These are phyloP conservation scores for Sminthurides bifidus DNA, from an alignment of 1,140 invertebrate species.

Conservation along the genomic window DNA sequence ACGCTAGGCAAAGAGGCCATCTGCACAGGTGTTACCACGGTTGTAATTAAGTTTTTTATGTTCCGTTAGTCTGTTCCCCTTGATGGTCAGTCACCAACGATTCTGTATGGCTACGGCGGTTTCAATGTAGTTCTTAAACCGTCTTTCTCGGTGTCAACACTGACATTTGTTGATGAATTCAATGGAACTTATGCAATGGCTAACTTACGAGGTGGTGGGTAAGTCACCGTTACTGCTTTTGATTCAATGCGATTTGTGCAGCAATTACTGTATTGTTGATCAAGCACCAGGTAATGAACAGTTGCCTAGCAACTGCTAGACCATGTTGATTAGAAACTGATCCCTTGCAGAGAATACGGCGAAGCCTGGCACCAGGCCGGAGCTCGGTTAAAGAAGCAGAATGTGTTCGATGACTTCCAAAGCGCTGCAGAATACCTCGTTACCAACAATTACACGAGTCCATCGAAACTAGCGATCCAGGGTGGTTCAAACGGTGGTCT, in stretches of 20 bases:
- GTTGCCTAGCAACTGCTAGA: no score
- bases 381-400: slow-evolving; percentile 84
- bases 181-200: slow-evolving; percentile 78
- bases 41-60: not conserved
- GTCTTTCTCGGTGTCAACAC: slow-evolving; percentile 60
- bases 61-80: not conserved
- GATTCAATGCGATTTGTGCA: not conserved
- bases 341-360: slow-evolving; percentile 71
- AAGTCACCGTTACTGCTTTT: slow-evolving; percentile 33
- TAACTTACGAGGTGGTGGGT: slow-evolving; percentile 95
- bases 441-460: slow-evolving; percentile 63
- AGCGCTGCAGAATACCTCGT: slow-evolving; percentile 82
- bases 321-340: slow-evolving; percentile 22
- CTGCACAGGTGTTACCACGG: not conserved
- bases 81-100: slow-evolving; percentile 53
- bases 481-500: slow-evolving; percentile 42
- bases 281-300: no score
- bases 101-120: slow-evolving; percentile 94
- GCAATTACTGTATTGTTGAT: slow-evolving; percentile 4
- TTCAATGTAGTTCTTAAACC: slow-evolving; percentile 87
- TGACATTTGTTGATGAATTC: slow-evolving; percentile 83
- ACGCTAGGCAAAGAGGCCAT: no score
- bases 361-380: slow-evolving; percentile 93
- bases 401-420: slow-evolving; percentile 94
- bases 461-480: slow-evolving; percentile 66